Conservation (phyloP, 2,797 vertebrate species). For the Lepidocolaptes lacrymiger region DNA sequence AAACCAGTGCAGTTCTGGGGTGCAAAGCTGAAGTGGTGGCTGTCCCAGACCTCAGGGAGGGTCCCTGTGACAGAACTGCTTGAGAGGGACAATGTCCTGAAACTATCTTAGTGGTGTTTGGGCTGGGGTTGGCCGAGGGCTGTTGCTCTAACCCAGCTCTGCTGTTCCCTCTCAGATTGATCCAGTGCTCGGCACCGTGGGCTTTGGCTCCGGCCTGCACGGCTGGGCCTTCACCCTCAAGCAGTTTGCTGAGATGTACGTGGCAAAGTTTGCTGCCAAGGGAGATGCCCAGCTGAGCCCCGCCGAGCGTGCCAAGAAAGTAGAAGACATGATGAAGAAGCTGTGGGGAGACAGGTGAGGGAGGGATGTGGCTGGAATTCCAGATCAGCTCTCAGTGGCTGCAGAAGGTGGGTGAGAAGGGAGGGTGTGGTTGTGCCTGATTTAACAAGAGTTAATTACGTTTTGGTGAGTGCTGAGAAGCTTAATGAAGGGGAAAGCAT, state of each 20-base stretch:
- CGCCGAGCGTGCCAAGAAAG: slow-evolving; percentile 89
- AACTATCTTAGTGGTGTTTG: not conserved
- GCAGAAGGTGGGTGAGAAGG: too few species aligned
- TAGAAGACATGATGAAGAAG: slow-evolving; percentile 99
- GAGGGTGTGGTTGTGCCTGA: not conserved
- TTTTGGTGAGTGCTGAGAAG: not conserved
- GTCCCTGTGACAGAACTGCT: not conserved
- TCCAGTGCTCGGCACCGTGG: slow-evolving; percentile 89
- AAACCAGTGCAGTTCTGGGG: fast-evolving
- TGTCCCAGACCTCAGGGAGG: not conserved
- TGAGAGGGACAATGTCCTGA: fast-evolving
- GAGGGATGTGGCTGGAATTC: not conserved
- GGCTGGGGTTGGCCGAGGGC: fast-evolving
- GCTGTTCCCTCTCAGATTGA: slow-evolving; percentile 79
- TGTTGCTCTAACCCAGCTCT: not conserved
- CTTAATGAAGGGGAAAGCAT: not conserved
- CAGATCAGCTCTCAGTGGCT: fast-evolving
- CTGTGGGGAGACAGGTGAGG: slow-evolving; percentile 93
- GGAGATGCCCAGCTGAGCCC: slow-evolving; percentile 84
- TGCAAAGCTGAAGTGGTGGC: fast-evolving
- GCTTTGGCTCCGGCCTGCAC: slow-evolving; percentile 94
- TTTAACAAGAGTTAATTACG: fast-evolving
- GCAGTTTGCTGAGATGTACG: slow-evolving; percentile 97
- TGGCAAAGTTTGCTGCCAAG: slow-evolving; percentile 92
- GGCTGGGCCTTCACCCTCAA: slow-evolving; percentile 98